These are phyloP conservation scores for Drosophila monieri DNA, from an alignment of 2,888 invertebrate genomes.

Conservation along the genomic window DNA sequence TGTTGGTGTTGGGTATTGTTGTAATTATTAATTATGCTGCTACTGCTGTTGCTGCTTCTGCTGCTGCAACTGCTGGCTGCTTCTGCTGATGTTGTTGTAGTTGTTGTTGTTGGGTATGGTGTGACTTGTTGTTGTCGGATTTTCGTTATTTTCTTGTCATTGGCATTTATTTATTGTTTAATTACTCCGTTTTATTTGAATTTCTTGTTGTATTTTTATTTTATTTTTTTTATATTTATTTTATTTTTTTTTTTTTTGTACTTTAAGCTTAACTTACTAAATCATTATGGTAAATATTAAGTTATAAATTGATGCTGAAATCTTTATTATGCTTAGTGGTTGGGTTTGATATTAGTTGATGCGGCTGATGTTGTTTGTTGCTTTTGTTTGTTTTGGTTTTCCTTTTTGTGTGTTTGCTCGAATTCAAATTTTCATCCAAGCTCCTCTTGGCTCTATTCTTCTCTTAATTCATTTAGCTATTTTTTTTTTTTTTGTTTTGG, in stretches of 20 bases:
- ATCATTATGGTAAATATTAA: constrained; percentile 64
- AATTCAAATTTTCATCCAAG: constrained; percentile 54
- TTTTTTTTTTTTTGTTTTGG: constrained; percentile 25
- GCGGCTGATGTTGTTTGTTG: constrained; percentile 59
- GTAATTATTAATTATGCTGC: constrained; percentile 47
- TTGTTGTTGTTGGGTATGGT: constrained; percentile 31
- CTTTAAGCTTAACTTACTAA: constrained; percentile 74
- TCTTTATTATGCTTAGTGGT: constrained; percentile 55
- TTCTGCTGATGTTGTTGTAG: constrained; percentile 23
- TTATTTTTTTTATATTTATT: constrained; percentile 35
- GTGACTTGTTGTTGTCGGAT: constrained; percentile 20
- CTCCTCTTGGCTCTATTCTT: constrained; percentile 52
- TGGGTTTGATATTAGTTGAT: constrained; percentile 77
- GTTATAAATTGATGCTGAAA: constrained; percentile 44
- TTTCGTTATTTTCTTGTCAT: constrained; percentile 52
- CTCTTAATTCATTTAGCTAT: constrained; percentile 52
- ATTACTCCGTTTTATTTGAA: constrained; percentile 57
- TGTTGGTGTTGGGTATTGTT: constrained; percentile 25
- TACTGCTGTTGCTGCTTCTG: constrained; percentile 44
- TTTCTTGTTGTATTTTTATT: constrained; percentile 25
- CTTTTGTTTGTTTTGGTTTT: constrained; percentile 51
- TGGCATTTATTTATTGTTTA: constrained; percentile 52
- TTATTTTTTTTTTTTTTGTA: constrained; percentile 59
- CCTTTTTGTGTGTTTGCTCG: constrained; percentile 44
- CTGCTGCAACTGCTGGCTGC: constrained; percentile 35